Conservation (phyloP, 2,888 invertebrate species). For the Muschampia plurimacula region DNA sequence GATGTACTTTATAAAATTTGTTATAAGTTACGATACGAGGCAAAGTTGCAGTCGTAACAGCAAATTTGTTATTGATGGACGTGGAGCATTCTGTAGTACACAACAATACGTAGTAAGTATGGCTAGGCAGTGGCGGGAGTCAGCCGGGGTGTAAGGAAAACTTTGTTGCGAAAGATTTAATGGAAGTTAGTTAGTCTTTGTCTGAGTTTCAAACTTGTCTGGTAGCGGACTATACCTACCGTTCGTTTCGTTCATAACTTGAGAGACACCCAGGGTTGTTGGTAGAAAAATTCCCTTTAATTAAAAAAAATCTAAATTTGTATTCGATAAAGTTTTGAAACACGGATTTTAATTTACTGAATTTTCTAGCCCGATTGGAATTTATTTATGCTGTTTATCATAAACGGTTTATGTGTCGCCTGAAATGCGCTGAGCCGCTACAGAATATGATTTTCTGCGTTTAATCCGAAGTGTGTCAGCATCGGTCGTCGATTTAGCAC, state of each 20-base stretch:
- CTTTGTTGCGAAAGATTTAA: conserved; percentile 84
- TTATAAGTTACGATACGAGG: conserved; percentile 6
- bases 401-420: too few species aligned
- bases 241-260: conserved; percentile 68
- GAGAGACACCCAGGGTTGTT: conserved; percentile 19
- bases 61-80: conserved; percentile 22
- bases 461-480: too few species aligned
- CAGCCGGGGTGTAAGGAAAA: conserved; percentile 70
- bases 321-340: too few species aligned
- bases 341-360: too few species aligned
- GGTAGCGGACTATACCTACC: conserved; percentile 47
- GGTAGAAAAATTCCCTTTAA: neutral
- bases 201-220: conserved; percentile 77
- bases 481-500: too few species aligned
- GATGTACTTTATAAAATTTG: conserved; percentile 10
- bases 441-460: too few species aligned
- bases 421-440: too few species aligned
- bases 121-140: conserved; percentile 46
- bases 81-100: conserved; percentile 41
- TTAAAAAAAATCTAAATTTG: neutral
- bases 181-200: conserved; percentile 82
- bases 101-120: conserved; percentile 40
- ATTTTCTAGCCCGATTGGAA: too few species aligned
- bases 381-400: too few species aligned
- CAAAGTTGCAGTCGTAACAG: conserved; percentile 13